These are phyloP conservation scores for Sminthurides bifidus DNA, from an alignment of 1,140 invertebrate genomes.

Conservation along the genomic window DNA sequence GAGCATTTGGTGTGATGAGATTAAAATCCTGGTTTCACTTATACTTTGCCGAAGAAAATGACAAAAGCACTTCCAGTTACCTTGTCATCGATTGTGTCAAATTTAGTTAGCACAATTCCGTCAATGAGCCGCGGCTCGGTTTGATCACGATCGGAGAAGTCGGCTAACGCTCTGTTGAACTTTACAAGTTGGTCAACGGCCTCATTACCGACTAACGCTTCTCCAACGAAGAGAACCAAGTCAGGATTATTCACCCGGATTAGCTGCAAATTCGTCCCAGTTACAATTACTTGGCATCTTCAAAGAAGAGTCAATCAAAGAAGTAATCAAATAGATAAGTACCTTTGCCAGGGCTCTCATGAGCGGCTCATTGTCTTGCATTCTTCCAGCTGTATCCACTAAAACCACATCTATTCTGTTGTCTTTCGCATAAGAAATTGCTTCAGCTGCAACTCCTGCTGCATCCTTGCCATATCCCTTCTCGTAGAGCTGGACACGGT, in stretches of 20 bases:
- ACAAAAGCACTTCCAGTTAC: conserved; percentile 39
- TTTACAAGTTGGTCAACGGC: conserved; percentile 98
- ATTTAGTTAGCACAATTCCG: conserved; percentile 95
- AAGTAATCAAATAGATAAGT: conserved; percentile 13
- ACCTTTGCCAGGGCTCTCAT: conserved; percentile 92
- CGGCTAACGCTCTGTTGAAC: conserved; percentile 93
- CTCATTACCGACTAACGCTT: conserved; percentile 99
- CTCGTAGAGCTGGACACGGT: conserved; percentile 91
- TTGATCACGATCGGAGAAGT: conserved; percentile 58
- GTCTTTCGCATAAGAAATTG: conserved; percentile 77
- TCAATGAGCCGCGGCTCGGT: conserved; percentile 85
- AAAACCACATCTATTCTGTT: conserved; percentile 78
- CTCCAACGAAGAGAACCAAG: conserved; percentile 95
- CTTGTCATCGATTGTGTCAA: conserved; percentile 99
- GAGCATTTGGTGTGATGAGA: not conserved
- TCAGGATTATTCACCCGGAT: conserved; percentile 89
- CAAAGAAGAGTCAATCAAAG: not conserved
- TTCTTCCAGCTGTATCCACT: conserved; percentile 94
- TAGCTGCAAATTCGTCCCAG: conserved; percentile 40
- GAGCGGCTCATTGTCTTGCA: conserved; percentile 99
- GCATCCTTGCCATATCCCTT: conserved; percentile 98
- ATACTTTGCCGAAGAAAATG: not conserved
- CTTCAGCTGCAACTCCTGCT: conserved; percentile 93
- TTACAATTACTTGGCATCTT: not conserved
- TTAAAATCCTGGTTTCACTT: not conserved